phyloP scores from a whole-genome alignment of 2,113 vertebrate genomes.

The Nesogale talazaci region DNA sequence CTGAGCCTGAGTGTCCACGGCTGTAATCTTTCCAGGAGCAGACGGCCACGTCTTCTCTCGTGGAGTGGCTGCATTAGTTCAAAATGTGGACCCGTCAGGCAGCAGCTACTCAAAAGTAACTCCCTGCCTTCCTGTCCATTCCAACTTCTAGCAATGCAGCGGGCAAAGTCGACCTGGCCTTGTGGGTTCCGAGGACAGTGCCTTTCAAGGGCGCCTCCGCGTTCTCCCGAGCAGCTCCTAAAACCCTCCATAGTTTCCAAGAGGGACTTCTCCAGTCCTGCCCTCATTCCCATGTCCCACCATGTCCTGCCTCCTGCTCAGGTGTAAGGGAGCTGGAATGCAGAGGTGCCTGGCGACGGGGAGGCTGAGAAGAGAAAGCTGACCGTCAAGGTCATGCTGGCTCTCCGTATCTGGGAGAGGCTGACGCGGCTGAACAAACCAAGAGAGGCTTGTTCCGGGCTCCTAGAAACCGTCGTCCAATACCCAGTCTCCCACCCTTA shows the following conservation, averaged over 20 bases:
- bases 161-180: no score
- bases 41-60: neutral
- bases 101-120: neutral
- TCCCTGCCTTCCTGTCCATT: neutral
- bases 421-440: neutral
- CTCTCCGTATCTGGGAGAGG: neutral
- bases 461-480: constrained; percentile 16
- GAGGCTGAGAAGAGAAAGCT: no score
- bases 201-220: no score
- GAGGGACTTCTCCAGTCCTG: neutral
- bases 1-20: neutral
- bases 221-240: neutral
- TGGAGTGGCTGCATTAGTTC: neutral
- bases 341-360: no score
- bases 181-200: no score
- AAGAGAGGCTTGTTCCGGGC: neutral
- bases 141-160: neutral
- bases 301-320: neutral
- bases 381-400: neutral
- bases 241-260: neutral
- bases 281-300: neutral
- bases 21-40: no score
- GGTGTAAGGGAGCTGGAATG: neutral
- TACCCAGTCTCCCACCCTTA: neutral
- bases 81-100: neutral